phyloP scores from a whole-genome alignment of 2,113 vertebrate genomes.

The Chitala chitala region DNA sequence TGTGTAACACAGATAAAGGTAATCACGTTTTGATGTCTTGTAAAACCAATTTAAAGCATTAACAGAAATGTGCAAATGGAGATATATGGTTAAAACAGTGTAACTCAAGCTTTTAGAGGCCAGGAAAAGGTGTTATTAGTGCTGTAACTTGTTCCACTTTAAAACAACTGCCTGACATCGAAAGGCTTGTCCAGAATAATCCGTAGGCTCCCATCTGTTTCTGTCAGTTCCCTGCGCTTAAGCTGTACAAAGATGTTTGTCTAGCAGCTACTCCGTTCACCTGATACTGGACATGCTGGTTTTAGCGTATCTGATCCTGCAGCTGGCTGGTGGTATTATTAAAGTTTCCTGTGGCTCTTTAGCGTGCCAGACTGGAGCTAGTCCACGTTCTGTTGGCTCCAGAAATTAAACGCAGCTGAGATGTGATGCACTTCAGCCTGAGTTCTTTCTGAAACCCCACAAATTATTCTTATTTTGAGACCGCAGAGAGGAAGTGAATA shows the following conservation, averaged over 20 bases:
- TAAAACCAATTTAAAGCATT: background rate
- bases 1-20: constrained; percentile 51
- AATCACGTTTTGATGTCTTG: constrained; percentile 8
- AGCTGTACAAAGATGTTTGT: no score
- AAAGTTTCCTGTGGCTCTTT: background rate
- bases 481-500: background rate
- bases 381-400: background rate
- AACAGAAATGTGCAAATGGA: background rate
- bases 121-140: no score
- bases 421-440: no score
- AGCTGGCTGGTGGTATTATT: background rate
- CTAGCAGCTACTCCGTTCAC: background rate
- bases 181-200: no score
- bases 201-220: no score
- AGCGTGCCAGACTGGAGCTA: background rate
- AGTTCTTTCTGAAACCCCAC: background rate
- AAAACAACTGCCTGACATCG: no score
- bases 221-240: no score
- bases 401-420: no score
- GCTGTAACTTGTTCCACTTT: no score
- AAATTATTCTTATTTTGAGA: background rate
- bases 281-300: background rate
- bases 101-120: background rate
- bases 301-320: background rate
- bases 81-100: no score